Base-by-base conservation (phyloP, 2,113 vertebrate genomes). In the Rana temporaria region DNA sequence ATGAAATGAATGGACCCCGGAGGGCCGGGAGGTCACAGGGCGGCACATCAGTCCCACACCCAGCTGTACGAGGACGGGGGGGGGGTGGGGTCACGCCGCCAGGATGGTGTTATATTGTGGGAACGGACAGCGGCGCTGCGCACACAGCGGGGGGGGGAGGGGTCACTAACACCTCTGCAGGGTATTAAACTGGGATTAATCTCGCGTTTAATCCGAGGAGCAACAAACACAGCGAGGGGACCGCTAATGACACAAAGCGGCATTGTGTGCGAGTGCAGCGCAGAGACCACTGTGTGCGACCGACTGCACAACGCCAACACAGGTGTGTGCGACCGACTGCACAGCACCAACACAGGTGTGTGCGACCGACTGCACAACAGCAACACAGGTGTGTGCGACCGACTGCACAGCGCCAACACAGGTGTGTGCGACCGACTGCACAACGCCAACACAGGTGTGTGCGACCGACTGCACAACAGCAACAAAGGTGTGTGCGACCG, bases 221-320 rank as follows among this genome's bases (percentile, higher is more conserved):
- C 68, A 1, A n/a, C 68, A 71, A 15, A 72, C 69, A 72, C 53
- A 55, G 42, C 14, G 88, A 87, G 89, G 88, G 85, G 88, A 90
- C 85, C 91, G 93, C 90, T 91, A 86, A 91, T 89, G 91, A 88
- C 89, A 91, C 89, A 86, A 80, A 90, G 6, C 42, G 1, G 42
- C 42, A 48, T 48, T 48, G 42, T 89, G 42, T 12, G 42, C 8
- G 3, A 48, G 42, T 48, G 42, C 42, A 48, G 42, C 42, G 42
- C 42, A 48, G 42, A 48, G 42, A 48, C 9, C 42, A 12, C 42
- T 48, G 42, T 12, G 42, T 48, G 42, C 42, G 11, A 48, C 42
- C 9, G 9, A 9, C 9, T 48, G 8, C 9, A 48, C 42, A 48
- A 3, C 42, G 42, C 42, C 42, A 48, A 48, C 42, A 12, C 42